Percentiles rank a stretch among this genome's conserved stretches.
Evolutionary conservation across 2,888 invertebrate species (phyloP).

Genomic region (Herminia tarsipennalis): DNA sequence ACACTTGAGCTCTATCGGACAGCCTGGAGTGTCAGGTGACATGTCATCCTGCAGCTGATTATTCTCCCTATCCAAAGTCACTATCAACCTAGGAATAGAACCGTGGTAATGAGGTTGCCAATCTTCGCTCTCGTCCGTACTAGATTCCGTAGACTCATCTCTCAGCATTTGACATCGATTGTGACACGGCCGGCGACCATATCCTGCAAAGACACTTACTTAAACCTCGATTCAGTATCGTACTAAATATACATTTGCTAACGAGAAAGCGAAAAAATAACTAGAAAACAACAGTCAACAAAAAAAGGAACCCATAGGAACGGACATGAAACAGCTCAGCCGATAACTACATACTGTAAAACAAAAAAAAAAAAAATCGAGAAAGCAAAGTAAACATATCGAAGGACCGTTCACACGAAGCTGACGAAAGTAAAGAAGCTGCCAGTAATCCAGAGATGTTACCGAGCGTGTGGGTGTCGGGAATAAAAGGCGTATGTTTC

Average conservation of each 20-base stretch:
- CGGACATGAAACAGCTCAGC: slow-evolving; percentile 7
- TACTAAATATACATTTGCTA: slow-evolving; percentile 20
- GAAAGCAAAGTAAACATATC: slow-evolving; percentile 9
- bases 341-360: slow-evolving; percentile 12
- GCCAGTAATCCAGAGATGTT: slow-evolving; percentile 15
- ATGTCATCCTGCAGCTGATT: slow-evolving; percentile 70
- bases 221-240: slow-evolving; percentile 33
- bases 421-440: slow-evolving; percentile 17
- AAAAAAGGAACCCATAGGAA: slow-evolving; percentile 1
- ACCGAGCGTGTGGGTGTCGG: slow-evolving; percentile 23
- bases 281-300: slow-evolving; percentile 18
- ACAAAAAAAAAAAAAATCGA: slow-evolving; percentile 17
- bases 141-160: slow-evolving; percentile 76
- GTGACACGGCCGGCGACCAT: slow-evolving; percentile 64
- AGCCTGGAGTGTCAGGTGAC: slow-evolving; percentile 75
- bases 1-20: slow-evolving; percentile 62
- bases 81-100: slow-evolving; percentile 75
- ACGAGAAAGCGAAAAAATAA: slow-evolving; percentile 31
- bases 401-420: slow-evolving; percentile 10
- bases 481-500: slow-evolving; percentile 12
- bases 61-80: slow-evolving; percentile 74
- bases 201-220: slow-evolving; percentile 67
- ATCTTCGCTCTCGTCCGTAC: slow-evolving; percentile 74
- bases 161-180: slow-evolving; percentile 62
- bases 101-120: slow-evolving; percentile 70